Evolutionary conservation across 1,140 invertebrate species (phyloP).

Genomic region (Phymorhynchus buccinoides): DNA sequence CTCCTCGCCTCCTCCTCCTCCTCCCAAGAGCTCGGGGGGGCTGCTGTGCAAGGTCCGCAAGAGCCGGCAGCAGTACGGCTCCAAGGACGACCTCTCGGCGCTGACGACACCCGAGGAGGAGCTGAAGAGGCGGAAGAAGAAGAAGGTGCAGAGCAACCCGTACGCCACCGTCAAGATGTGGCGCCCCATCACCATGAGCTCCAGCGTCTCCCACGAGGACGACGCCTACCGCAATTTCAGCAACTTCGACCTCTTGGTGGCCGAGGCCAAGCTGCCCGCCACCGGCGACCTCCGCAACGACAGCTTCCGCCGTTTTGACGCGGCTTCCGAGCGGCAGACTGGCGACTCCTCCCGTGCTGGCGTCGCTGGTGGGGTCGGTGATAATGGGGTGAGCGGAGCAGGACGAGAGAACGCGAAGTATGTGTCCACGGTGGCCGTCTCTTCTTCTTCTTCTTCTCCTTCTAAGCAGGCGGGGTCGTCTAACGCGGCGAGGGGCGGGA

Average conservation of each 20-base stretch:
- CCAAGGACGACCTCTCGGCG: conserved; percentile 50
- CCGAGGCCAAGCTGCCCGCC: conserved; percentile 20
- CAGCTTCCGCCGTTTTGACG: neutral
- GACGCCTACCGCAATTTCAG: conserved; percentile 46
- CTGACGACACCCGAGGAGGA: conserved; percentile 29
- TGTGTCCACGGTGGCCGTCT: too few species aligned
- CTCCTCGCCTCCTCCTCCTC: neutral
- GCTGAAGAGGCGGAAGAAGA: conserved; percentile 26
- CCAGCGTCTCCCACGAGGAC: conserved; percentile 33
- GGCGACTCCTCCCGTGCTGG: too few species aligned
- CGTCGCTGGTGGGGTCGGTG: too few species aligned
- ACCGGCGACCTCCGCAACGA: conserved; percentile 28
- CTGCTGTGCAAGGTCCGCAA: neutral
- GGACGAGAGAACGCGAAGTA: neutral
- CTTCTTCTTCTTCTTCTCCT: too few species aligned
- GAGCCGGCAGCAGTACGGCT: neutral
- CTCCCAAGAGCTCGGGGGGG: neutral
- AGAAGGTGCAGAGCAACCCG: conserved; percentile 52
- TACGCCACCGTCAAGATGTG: conserved; percentile 57
- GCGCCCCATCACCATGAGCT: conserved; percentile 47
- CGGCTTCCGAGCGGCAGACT: too few species aligned
- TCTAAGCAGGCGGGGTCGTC: neutral
- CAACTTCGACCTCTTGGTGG: conserved; percentile 45
- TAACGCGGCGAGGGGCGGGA: neutral
- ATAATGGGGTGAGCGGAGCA: too few species aligned